A percentile compares a stretch with the other conserved stretches of the same genome.
phyloP scores from a whole-genome alignment of 2,797 vertebrate genomes.

The Tiaroga cobitis region DNA sequence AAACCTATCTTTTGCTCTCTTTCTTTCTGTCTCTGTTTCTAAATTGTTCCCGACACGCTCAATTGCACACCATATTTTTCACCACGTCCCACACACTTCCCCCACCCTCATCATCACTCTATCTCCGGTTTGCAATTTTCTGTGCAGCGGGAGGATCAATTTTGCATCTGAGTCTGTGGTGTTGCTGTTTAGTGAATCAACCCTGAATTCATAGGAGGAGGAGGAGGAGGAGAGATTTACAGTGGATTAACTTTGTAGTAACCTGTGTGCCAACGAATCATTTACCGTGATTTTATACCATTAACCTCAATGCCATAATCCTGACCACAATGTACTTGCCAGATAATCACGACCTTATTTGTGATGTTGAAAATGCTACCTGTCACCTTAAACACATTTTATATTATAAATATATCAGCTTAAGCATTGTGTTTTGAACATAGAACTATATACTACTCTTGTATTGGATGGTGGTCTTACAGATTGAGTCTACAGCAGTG shows the following conservation, averaged over 20 bases:
- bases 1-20: slow-evolving; percentile 38
- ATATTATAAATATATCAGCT: neutral
- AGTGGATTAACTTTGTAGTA: slow-evolving; percentile 49
- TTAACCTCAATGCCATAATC: slow-evolving; percentile 40
- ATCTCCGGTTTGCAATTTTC: slow-evolving; percentile 11
- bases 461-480: neutral
- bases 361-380: neutral
- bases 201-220: slow-evolving; percentile 24
- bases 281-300: slow-evolving; percentile 34
- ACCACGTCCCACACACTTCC: neutral
- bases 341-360: neutral
- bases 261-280: slow-evolving; percentile 38
- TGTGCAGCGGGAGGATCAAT: slow-evolving; percentile 6
- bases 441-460: neutral
- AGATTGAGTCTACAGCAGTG: neutral
- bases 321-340: slow-evolving; percentile 20
- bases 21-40: neutral
- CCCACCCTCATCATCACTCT: neutral
- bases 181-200: slow-evolving; percentile 26
- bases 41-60: neutral
- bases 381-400: slow-evolving; percentile 9
- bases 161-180: neutral
- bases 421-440: neutral
- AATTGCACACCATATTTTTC: slow-evolving; percentile 8
- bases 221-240: slow-evolving; percentile 33